phyloP scores from a whole-genome alignment of 2,113 vertebrate species.

The Danionella cerebrum region DNA sequence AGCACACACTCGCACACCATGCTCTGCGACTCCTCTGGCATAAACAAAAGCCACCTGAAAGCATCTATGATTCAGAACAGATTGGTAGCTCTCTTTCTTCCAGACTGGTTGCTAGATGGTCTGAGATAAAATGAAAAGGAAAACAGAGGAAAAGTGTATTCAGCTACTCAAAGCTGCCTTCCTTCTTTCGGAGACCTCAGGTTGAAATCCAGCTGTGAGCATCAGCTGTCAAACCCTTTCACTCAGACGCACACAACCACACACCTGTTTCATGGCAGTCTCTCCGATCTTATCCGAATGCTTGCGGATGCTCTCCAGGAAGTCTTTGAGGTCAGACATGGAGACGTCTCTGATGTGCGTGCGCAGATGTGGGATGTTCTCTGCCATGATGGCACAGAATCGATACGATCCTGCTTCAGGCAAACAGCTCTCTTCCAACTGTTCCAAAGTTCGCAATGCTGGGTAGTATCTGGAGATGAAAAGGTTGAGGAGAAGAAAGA shows the following conservation, averaged over 20 bases:
- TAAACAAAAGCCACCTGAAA: constrained; percentile 23
- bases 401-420: constrained; percentile 87
- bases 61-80: constrained; percentile 68
- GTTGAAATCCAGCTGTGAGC: not conserved
- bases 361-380: constrained; percentile 83
- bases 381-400: constrained; percentile 91
- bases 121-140: constrained; percentile 32
- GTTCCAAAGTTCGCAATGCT: constrained; percentile 86
- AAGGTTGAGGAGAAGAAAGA: too few species aligned
- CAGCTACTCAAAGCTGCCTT: not conserved
- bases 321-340: constrained; percentile 94
- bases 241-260: constrained; percentile 10
- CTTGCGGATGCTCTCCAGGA: constrained; percentile 96
- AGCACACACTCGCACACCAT: constrained; percentile 15
- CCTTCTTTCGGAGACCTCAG: not conserved
- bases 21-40: constrained; percentile 27
- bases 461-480: constrained; percentile 80
- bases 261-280: constrained; percentile 91
- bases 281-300: constrained; percentile 96
- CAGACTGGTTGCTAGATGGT: constrained; percentile 37
- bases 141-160: not conserved
- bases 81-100: constrained; percentile 56
- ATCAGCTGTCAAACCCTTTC: not conserved
- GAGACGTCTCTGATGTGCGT: constrained; percentile 86
- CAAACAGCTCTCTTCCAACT: constrained; percentile 83